Base-by-base conservation (phyloP, 2,113 vertebrate species). In the Lycaon pictus region DNA sequence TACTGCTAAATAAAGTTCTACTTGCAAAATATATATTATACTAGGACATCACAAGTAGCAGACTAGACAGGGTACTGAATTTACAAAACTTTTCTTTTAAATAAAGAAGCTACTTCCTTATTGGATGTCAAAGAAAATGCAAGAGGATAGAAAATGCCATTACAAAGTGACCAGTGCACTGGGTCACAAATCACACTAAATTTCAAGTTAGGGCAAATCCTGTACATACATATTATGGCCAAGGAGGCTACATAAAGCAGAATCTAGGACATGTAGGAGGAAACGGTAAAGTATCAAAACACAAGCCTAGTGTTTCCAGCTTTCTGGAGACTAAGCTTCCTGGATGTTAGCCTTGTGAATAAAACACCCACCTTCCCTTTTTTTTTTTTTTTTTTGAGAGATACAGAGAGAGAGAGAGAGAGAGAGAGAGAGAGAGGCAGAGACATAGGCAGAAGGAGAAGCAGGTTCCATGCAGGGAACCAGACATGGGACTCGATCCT, bases 151-250 rank as follows among this genome's bases (percentile, higher is more conserved):
- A 74, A 92, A 94, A 87, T 69, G 23, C 22, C 13, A 71, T 85
- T 69, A 85, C 7, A 88, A 72, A 95, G 63, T 35, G 17, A 84
- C 32, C 92, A 25, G 79, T 23, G 95, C 17, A 76, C 10, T 60
- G 60, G 88, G 88, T 80, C 48, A 88, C 16, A 84, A 95, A 88
- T 84, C 23, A 79, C 37, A 93, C n/a, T 67, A 74, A 77, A 88
- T 1, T 87, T 17, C 23, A 74, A 90, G 53, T 48, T 82, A 95
- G 11, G 95, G 76, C 51, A 63, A 92, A 94, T 48, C 37, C 35
- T 93, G 51, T 92, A 23, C 51, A n/a, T 27, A 32, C n/a, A 72
- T 43, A 55, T 43, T 51, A 92, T 27, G 29, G 60, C 10, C 35
- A 93, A 3, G 17, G 65, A 88, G 77, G 63, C 22, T 76, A n/a